Evolutionary conservation across 2,113 vertebrate species (phyloP).

Genomic region (Chunga burmeisteri): DNA sequence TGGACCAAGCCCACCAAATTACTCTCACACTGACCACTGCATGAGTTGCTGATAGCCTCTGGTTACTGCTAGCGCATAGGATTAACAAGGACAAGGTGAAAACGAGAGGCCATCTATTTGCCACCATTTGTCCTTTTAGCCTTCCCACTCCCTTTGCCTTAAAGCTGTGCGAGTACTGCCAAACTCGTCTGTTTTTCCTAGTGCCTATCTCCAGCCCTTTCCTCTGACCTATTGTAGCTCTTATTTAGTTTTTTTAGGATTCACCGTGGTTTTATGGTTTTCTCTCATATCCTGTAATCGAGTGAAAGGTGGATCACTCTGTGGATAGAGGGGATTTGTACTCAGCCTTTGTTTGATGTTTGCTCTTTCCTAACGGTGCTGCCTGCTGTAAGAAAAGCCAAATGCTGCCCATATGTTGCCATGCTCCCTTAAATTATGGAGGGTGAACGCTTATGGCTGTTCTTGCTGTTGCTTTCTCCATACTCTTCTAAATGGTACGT

Average conservation of each 20-base stretch:
- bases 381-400: constrained; percentile 43
- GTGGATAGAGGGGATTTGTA: constrained; percentile 22
- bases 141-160: not conserved
- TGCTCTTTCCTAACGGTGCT: constrained; percentile 7
- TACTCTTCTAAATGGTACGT: constrained; percentile 49
- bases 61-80: not conserved
- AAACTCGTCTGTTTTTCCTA: not conserved
- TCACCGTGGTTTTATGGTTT: constrained; percentile 27
- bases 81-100: not conserved
- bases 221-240: not conserved
- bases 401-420: constrained; percentile 14
- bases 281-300: constrained; percentile 40
- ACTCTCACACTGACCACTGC: not conserved
- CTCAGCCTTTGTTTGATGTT: constrained; percentile 39
- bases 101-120: not conserved
- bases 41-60: not conserved
- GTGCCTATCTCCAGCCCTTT: not conserved
- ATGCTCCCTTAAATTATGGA: constrained; percentile 39
- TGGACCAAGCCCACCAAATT: not conserved
- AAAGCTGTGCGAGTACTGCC: not conserved
- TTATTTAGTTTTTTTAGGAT: not conserved
- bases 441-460: constrained; percentile 3
- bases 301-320: constrained; percentile 25
- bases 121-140: not conserved
- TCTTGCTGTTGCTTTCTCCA: constrained; percentile 34